These are phyloP conservation scores for Chelmon rostratus DNA, from an alignment of 2,797 vertebrate species.

Conservation along the genomic window DNA sequence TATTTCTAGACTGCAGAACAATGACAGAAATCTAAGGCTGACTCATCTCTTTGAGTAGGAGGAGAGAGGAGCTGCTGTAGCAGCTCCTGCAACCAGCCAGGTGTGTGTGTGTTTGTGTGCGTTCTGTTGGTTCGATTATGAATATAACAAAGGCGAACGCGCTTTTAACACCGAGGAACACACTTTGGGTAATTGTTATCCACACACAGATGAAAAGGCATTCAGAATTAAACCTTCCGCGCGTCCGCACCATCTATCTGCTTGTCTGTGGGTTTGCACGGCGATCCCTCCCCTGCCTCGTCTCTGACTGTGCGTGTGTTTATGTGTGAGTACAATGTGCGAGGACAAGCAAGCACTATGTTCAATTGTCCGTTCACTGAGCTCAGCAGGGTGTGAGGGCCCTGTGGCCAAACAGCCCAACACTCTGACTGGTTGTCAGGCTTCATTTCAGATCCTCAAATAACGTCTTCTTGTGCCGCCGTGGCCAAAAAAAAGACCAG, in stretches of 20 bases:
- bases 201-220: neutral
- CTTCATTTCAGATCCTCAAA: conserved; percentile 68
- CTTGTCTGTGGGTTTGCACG: conserved; percentile 5
- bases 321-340: conserved; percentile 50
- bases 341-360: conserved; percentile 61
- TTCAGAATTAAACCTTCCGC: neutral
- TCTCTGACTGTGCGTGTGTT: conserved; percentile 29
- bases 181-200: neutral
- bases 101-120: conserved; percentile 5
- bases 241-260: neutral
- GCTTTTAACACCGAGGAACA: neutral
- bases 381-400: conserved; percentile 71
- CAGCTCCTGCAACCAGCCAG: conserved; percentile 25
- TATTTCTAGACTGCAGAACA: conserved; percentile 55
- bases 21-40: conserved; percentile 53
- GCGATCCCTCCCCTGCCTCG: neutral
- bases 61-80: conserved; percentile 44
- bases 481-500: neutral
- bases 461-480: conserved; percentile 42
- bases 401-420: conserved; percentile 63
- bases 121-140: neutral
- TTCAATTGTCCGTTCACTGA: conserved; percentile 76
- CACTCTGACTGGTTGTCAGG: conserved; percentile 64
- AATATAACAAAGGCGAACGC: conserved; percentile 19
- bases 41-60: conserved; percentile 65